Conservation (phyloP, 1,140 invertebrate genomes). For the Drosophila funebris region DNA sequence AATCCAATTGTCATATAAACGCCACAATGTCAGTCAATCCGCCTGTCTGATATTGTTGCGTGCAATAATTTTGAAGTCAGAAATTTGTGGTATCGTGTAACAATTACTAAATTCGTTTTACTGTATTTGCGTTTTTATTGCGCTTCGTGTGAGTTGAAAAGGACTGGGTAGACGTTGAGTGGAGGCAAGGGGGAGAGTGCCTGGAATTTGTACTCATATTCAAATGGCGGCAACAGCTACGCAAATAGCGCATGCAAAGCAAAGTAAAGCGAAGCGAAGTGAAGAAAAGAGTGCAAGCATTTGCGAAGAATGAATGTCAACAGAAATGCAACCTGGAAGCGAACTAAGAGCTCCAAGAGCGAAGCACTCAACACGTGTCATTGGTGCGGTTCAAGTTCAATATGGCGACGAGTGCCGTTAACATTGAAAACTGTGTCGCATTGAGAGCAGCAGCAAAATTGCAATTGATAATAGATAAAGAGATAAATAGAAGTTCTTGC, state of each 20-base stretch:
- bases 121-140: constrained; percentile 22
- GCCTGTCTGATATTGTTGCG: constrained; percentile 41
- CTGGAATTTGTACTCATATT: constrained; percentile 37
- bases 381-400: constrained; percentile 41
- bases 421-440: background rate
- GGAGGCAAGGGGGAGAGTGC: background rate
- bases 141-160: background rate
- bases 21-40: constrained; percentile 21
- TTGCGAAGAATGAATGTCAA: constrained; percentile 1
- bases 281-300: constrained; percentile 1
- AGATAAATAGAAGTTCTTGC: background rate
- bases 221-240: constrained; percentile 26
- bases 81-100: constrained; percentile 9
- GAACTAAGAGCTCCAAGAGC: background rate
- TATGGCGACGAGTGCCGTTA: constrained; percentile 23
- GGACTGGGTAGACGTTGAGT: background rate
- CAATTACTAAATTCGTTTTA: constrained; percentile 15
- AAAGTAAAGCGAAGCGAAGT: background rate
- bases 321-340: constrained; percentile 23
- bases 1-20: constrained; percentile 25
- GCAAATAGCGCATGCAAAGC: constrained; percentile 13
- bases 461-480: background rate
- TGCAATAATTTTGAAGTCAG: constrained; percentile 17
- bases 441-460: background rate
- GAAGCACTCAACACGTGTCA: constrained; percentile 32